Base-by-base conservation (phyloP, 1,140 invertebrate genomes). In the Drosophila azteca region DNA sequence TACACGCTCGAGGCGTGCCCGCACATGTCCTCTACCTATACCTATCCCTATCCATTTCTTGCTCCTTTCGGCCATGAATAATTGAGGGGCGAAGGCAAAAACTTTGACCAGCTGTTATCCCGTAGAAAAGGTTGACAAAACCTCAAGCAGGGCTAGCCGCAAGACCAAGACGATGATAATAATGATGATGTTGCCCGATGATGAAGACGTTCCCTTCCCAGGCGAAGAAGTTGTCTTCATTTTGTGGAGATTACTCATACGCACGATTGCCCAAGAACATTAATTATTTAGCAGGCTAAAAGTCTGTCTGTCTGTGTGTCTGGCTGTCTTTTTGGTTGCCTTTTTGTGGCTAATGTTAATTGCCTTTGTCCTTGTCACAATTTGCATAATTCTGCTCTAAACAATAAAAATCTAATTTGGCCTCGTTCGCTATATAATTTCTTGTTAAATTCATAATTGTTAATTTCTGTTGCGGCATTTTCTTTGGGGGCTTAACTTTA, bases 361-460 rank as follows among this genome's bases (percentile, higher is more conserved):
- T 84, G 81, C 77, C 72, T 70, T 83, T 81, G 63, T 82, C 66
- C 77, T 20, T 29, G 72, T 26, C 54, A 58, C 70, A 90, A 90
- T 90, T 90, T 90, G 89, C 89, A 90, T 90, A 90, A 90, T 90
- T 90, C 77, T 77, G 44, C 81, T 83, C 87, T 72, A 82, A 90
- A 90, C 81, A 90, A 90, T 90, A 90, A 90, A 89, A 90, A 87
- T 89, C 78, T 90, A 90, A 90, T 90, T 90, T 89, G 67, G 39
- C 61, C 63, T 41, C 13, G 24, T 22, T 46, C 17, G 62, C 78
- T 68, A 49, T 84, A 88, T 90, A 90, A 90, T 78, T 90, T 90
- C 89, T 90, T 90, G 90, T 90, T 90, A 90, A 83, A 87, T 64
- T 85, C 85, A 89, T 85, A 90, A 89, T 89, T 90, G 85, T 85